These are phyloP conservation scores for Phyllostomus discolor DNA, from an alignment of 2,113 vertebrate species.

Conservation along the genomic window DNA sequence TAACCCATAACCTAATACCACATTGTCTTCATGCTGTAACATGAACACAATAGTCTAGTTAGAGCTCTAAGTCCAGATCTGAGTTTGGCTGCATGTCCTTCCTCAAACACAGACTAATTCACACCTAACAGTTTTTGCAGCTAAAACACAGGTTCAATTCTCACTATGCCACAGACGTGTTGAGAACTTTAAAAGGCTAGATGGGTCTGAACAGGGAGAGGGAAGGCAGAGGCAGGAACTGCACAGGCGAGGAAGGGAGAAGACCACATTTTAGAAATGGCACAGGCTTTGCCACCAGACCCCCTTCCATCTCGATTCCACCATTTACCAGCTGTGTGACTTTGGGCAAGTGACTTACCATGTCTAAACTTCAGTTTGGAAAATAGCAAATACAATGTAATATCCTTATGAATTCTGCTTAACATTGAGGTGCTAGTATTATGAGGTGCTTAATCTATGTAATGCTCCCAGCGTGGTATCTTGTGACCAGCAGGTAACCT, in stretches of 20 bases:
- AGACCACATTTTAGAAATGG: not conserved
- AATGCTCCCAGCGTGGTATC: not conserved
- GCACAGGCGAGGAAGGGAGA: not conserved
- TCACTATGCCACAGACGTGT: not conserved
- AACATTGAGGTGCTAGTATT: not conserved
- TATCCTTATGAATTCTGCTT: not conserved
- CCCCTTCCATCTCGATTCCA: not conserved
- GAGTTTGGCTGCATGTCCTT: not conserved
- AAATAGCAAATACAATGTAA: not conserved
- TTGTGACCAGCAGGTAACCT: constrained; percentile 22
- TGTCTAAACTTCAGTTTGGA: not conserved
- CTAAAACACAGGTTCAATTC: not conserved
- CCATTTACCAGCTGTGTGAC: not conserved
- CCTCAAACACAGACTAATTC: not conserved
- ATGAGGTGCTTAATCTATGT: not conserved
- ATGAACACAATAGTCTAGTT: not conserved
- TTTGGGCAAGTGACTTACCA: not conserved
- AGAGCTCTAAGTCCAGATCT: not conserved
- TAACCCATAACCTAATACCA: not conserved
- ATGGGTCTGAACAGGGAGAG: not conserved
- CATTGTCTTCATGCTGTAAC: not conserved
- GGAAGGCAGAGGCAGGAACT: not conserved
- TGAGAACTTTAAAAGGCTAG: not conserved
- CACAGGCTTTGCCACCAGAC: not conserved
- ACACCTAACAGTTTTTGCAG: not conserved